Evolutionary conservation across 1,140 invertebrate species (phyloP), one percentile per base, ranked within the genome.

Genomic region (Drosophila quadrilineata): DNA sequence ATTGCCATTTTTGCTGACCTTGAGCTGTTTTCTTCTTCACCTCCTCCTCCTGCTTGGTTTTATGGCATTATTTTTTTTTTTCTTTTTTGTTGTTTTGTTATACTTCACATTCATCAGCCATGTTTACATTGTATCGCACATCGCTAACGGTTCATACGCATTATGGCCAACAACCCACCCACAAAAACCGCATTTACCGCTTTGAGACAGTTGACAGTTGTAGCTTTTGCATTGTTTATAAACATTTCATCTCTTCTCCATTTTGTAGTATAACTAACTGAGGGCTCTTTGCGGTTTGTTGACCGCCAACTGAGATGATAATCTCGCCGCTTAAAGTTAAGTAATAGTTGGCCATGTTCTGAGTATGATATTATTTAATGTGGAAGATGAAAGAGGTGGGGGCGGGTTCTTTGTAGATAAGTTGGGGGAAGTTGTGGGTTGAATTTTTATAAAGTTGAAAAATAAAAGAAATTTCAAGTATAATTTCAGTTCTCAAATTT

Each of bases 1-100:
- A 85, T 85, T 66, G 79, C n/a, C n/a, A n/a, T 56, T 56, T 64
- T 60, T 38, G 45, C 40, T 85, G 79, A 85, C 79, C 79, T 85
- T 85, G 79, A 86, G 74, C 79, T 66, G 67, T 84, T 79, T 71
- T 36, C 21, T 31, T 43, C 43, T 45, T n/a, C n/a, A n/a, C n/a
- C n/a, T n/a, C n/a, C n/a, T n/a, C n/a, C n/a, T n/a, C n/a, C n/a
- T n/a, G n/a, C n/a, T n/a, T n/a, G n/a, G n/a, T n/a, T n/a, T n/a
- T n/a, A n/a, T n/a, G n/a, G n/a, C n/a, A n/a, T n/a, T 33, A 19
- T 48, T 6, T 46, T 10, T 10, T 38, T 56, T n/a, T 21, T 43
- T 16, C 16, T 43, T 26, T 40, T 26, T 17, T 36, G 3, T 43
- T 35, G 26, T 31, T 62, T 71, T 54, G 36, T 26, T 31, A 4